Evolutionary conservation across 2,797 vertebrate species (phyloP).

Genomic region (Antennarius maculatus): DNA sequence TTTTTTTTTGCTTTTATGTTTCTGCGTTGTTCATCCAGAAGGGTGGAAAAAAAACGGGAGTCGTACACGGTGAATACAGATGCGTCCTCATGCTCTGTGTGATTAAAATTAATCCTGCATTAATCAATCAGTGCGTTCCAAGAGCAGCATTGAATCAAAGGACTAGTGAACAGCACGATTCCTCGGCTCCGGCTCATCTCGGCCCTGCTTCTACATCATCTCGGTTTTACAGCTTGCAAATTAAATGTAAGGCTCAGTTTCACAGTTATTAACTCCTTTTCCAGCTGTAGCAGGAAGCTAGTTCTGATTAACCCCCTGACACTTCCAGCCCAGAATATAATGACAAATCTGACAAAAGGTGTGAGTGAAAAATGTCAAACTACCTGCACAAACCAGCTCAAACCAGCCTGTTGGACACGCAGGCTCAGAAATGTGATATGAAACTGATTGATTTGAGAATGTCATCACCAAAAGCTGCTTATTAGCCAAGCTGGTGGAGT

Average conservation of each 20-base stretch:
- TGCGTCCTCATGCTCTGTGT: slow-evolving; percentile 9
- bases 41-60: neutral
- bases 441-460: slow-evolving; percentile 5
- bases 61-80: slow-evolving; percentile 13
- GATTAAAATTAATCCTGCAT: slow-evolving; percentile 5
- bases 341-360: neutral
- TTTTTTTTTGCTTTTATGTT: slow-evolving; percentile 29
- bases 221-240: slow-evolving; percentile 20
- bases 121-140: slow-evolving; percentile 13
- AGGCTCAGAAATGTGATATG: neutral
- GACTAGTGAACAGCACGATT: too few relatives aligned
- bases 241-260: slow-evolving; percentile 19
- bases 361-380: neutral
- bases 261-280: slow-evolving; percentile 7
- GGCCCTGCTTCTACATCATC: neutral
- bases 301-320: neutral
- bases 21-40: slow-evolving; percentile 35
- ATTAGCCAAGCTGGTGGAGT: too few relatives aligned
- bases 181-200: neutral
- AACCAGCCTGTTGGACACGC: neutral
- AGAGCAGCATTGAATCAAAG: slow-evolving; percentile 6
- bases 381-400: neutral
- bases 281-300: slow-evolving; percentile 9
- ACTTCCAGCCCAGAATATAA: too few relatives aligned
- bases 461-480: too few relatives aligned